A percentile compares a stretch with the other conserved stretches of the same genome.
Conservation (phyloP, 2,113 vertebrate species). For the Eublepharis macularius region DNA sequence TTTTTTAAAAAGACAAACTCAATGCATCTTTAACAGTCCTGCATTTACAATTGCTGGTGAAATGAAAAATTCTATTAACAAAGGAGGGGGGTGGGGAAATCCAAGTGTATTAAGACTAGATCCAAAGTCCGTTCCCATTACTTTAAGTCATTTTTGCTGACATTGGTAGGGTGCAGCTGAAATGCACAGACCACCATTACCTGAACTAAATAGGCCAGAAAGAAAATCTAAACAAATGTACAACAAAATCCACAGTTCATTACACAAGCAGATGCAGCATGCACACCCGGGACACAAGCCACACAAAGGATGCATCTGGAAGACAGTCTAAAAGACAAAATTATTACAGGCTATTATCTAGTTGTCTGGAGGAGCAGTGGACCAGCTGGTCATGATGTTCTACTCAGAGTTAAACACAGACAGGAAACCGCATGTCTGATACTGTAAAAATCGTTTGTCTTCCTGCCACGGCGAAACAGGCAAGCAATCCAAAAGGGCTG, state of each 20-base stretch:
- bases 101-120: background rate
- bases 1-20: constrained; percentile 36
- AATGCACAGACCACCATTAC: background rate
- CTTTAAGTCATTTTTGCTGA: too few species aligned
- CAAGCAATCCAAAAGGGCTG: constrained; percentile 72
- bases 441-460: constrained; percentile 82
- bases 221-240: background rate
- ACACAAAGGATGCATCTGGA: constrained; percentile 42
- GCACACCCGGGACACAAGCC: constrained; percentile 8
- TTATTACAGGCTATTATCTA: constrained; percentile 66
- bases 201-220: background rate
- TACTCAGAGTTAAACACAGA: constrained; percentile 87
- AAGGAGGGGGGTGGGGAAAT: background rate
- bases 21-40: background rate
- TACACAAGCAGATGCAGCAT: background rate
- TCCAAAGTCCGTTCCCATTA: background rate
- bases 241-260: background rate
- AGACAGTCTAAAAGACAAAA: constrained; percentile 66
- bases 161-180: background rate
- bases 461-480: constrained; percentile 75
- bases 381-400: constrained; percentile 80
- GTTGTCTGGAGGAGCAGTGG: constrained; percentile 69
- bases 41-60: background rate
- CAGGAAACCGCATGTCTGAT: constrained; percentile 97
- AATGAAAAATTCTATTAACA: background rate